Evolutionary conservation across 1,140 invertebrate genomes (phyloP).

Genomic region (Globodera rostochiensis): DNA sequence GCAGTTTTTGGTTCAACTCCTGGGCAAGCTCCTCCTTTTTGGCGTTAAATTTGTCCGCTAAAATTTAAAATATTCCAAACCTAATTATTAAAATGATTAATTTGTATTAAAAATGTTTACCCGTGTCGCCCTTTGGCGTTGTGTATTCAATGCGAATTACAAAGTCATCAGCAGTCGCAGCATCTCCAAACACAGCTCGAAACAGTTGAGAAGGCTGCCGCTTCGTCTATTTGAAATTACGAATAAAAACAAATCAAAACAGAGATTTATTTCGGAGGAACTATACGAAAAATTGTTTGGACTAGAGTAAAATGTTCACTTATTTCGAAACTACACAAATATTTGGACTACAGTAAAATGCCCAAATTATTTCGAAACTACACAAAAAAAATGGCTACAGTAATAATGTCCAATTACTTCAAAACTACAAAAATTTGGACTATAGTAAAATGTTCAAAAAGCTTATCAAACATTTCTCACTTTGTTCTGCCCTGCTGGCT

Average conservation of each 20-base stretch:
- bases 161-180: slow-evolving; percentile 16
- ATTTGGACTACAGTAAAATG: too few relatives aligned
- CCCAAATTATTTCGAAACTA: too few relatives aligned
- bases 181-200: slow-evolving; percentile 12
- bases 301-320: too few relatives aligned
- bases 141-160: slow-evolving; percentile 9
- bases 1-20: not conserved
- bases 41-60: not conserved
- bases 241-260: too few relatives aligned
- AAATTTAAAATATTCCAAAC: not conserved
- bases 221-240: not conserved
- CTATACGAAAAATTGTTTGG: too few relatives aligned
- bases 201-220: slow-evolving; percentile 18
- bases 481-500: not conserved
- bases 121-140: not conserved
- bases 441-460: too few relatives aligned
- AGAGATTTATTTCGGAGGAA: too few relatives aligned
- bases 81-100: not conserved
- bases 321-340: too few relatives aligned
- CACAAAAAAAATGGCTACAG: too few relatives aligned
- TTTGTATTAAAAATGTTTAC: not conserved
- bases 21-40: slow-evolving; percentile 2
- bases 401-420: too few relatives aligned
- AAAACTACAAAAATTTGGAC: too few relatives aligned
- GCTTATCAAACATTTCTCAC: not conserved